A percentile compares a stretch with the other conserved stretches of the same genome.
These are phyloP conservation scores for Sthenelais limicola DNA, from an alignment of 2,888 invertebrate genomes.

Conservation along the genomic window DNA sequence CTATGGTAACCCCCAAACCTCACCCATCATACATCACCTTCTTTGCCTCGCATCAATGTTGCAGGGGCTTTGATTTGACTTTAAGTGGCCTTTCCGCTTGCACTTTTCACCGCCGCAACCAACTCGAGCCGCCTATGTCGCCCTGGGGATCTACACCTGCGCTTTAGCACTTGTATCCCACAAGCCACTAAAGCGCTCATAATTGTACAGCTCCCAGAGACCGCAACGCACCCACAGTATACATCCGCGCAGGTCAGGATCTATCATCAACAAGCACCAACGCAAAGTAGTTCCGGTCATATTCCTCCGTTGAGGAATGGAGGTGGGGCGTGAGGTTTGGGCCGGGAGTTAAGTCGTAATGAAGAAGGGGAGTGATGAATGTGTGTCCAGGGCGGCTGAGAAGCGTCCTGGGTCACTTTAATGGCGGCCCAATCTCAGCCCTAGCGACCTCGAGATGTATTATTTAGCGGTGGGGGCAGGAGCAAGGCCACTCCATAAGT, in stretches of 20 bases:
- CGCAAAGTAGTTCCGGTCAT: no score
- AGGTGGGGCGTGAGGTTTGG: no score
- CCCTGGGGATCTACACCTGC: constrained; percentile 24
- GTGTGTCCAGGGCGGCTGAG: background rate
- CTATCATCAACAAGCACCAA: no score
- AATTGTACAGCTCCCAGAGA: no score
- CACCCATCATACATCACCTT: constrained; percentile 27
- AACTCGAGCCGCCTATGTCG: background rate
- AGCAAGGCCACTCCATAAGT: constrained; percentile 20
- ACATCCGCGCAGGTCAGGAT: no score
- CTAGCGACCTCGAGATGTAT: constrained; percentile 1
- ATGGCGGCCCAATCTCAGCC: background rate
- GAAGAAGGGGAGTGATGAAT: background rate
- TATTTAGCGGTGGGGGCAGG: constrained; percentile 10
- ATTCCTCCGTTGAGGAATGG: no score
- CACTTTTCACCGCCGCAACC: background rate
- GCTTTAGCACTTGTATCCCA: no score
- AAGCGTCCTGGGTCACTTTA: no score
- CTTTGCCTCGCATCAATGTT: constrained; percentile 14
- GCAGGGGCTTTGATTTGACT: constrained; percentile 21
- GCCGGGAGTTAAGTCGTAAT: no score
- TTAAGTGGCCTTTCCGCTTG: constrained; percentile 3
- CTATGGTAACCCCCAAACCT: constrained; percentile 9
- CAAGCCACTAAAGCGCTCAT: no score
- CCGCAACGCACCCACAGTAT: no score